phyloP scores from a whole-genome alignment of 2,888 invertebrate species.

The Sussaba pulchella region DNA sequence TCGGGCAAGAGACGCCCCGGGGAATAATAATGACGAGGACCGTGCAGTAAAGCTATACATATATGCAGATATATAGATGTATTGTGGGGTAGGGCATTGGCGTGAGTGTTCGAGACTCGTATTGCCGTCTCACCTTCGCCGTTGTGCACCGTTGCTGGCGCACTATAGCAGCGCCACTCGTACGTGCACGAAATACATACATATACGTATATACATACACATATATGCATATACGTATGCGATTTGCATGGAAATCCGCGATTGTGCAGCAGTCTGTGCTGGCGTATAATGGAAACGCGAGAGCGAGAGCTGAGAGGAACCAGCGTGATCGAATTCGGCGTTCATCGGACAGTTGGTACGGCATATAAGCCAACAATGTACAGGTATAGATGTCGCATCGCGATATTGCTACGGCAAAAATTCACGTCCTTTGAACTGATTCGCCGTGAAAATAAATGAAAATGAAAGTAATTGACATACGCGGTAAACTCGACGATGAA shows the following conservation, averaged over 20 bases:
- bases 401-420: background rate
- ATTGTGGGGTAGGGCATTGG: conserved; percentile 20
- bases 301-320: conserved; percentile 1
- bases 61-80: background rate
- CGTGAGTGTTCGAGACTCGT: conserved; percentile 34
- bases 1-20: conserved; percentile 53
- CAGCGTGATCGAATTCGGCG: conserved; percentile 32
- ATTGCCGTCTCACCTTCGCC: conserved; percentile 30
- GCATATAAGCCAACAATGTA: conserved; percentile 4
- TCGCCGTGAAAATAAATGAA: background rate
- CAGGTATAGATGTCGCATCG: background rate
- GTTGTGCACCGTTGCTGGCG: conserved; percentile 30
- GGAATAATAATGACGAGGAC: conserved; percentile 53
- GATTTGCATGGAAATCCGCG: conserved; percentile 57
- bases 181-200: background rate
- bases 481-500: too few species aligned
- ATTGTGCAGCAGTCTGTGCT: conserved; percentile 53
- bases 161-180: background rate
- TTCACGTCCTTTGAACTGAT: background rate
- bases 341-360: background rate
- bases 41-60: background rate
- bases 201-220: conserved; percentile 33
- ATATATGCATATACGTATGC: conserved; percentile 31
- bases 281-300: conserved; percentile 48
- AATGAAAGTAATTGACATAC: background rate